Evolutionary conservation across 2,888 invertebrate genomes (phyloP), one percentile per base, ranked within the genome.

Genomic region (Stenodema calcarata): DNA sequence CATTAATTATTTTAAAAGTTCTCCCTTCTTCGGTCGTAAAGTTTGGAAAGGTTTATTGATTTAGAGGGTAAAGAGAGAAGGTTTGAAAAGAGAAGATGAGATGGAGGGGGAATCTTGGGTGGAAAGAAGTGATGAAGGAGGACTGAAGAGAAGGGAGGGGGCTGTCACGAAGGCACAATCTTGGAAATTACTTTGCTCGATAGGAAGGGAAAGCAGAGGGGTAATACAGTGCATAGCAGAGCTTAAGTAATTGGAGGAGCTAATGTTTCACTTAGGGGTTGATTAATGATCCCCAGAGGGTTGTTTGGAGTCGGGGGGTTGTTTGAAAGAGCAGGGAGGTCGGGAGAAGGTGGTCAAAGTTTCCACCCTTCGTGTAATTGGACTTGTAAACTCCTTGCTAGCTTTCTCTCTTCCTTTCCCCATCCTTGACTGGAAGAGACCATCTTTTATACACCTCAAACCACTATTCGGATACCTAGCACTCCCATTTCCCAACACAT

Each of bases 231-330:
- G 86, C 78, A 69, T 69, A 75, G 82, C 81, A 69, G 80, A 75
- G 87, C 85, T 87, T 87, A 87, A 87, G 87, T 87, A 87, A 87
- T 87, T 87, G 87, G 87, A 87, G 79, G 87, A 87, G 87, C 87
- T 87, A 87, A 87, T 87, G 87, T 87, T 87, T 87, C 87, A 87
- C 87, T 87, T 87, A 87, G 87, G 76, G 30, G 85, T 87, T 87
- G 87, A 87, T 87, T 87, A 86, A 87, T 87, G 87, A 87, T 87
- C 87, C 81, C 86, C 44, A 47, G 62, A 76, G 76, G 76, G 80
- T 47, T 44, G 76, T 76, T 76, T 76, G 76, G 73, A 35, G 35
- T 35, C 28, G 73, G 42, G 76, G 42, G 76, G 76, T 42, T 76
- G 86, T 86, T 86, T 86, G 78, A 30, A 50, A 42, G 70, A 18